Evolutionary conservation across 1,140 invertebrate genomes (phyloP).

Genomic region (Micrasema longulum): DNA sequence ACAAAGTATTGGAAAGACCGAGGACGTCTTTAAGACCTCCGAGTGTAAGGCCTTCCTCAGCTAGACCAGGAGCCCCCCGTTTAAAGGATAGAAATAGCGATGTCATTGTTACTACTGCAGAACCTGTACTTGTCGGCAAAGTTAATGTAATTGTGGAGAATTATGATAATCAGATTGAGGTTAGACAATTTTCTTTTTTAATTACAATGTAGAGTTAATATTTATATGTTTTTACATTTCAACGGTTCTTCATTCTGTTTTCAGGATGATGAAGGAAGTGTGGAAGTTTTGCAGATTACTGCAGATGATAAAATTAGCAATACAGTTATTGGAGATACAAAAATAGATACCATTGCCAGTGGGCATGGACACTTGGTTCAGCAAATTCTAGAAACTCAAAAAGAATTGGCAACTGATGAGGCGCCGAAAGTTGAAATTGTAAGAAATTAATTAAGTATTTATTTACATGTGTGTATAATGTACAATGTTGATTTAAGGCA

Average conservation of each 20-base stretch:
- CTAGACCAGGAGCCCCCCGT: constrained; percentile 81
- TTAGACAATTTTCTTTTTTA: constrained; percentile 22
- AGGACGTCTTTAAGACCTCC: constrained; percentile 72
- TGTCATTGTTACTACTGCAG: constrained; percentile 65
- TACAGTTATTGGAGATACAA: constrained; percentile 61
- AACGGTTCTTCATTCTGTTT: too few relatives aligned
- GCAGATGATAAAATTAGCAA: constrained; percentile 43
- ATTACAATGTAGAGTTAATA: too few relatives aligned
- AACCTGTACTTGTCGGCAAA: constrained; percentile 68
- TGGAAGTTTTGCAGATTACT: constrained; percentile 68
- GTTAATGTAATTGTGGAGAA: constrained; percentile 80
- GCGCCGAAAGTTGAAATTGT: constrained; percentile 68
- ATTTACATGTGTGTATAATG: too few relatives aligned
- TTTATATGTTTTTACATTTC: too few relatives aligned
- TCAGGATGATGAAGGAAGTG: constrained; percentile 71
- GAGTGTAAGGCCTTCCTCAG: constrained; percentile 79
- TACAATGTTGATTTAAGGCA: background rate
- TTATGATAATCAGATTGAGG: constrained; percentile 61
- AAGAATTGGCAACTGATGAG: constrained; percentile 69
- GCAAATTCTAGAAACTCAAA: constrained; percentile 84
- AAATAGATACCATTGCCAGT: constrained; percentile 55
- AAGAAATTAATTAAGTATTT: constrained; percentile 53
- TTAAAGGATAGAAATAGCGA: constrained; percentile 71
- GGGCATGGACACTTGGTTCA: constrained; percentile 81
- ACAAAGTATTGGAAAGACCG: constrained; percentile 58